These are phyloP conservation scores for Dasysyrphus tricinctus DNA, from an alignment of 2,888 invertebrate species.

Conservation along the genomic window DNA sequence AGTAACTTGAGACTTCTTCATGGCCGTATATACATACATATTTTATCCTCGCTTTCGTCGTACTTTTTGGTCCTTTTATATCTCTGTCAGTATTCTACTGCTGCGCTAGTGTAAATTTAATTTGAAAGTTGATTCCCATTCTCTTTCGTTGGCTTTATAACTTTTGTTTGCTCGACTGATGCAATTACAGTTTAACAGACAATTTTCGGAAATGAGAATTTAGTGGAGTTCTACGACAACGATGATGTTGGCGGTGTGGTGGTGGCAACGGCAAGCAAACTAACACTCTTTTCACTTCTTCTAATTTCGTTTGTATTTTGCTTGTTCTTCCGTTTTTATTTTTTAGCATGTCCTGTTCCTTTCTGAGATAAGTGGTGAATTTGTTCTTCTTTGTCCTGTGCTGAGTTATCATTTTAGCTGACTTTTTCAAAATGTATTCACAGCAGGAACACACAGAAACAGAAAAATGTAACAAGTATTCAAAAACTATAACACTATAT, in stretches of 20 bases:
- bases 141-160: constrained; percentile 75
- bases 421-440: constrained; percentile 31
- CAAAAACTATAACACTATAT: not conserved
- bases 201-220: constrained; percentile 75
- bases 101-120: constrained; percentile 73
- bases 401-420: constrained; percentile 19
- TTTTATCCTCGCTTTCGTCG: constrained; percentile 42
- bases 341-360: constrained; percentile 45
- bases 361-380: constrained; percentile 25
- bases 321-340: constrained; percentile 28
- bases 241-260: not conserved
- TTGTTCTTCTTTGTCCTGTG: not conserved
- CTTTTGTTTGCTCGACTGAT: constrained; percentile 74
- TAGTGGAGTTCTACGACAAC: constrained; percentile 55
- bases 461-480: constrained; percentile 37
- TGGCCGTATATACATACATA: constrained; percentile 32
- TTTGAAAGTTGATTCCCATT: constrained; percentile 75
- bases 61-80: constrained; percentile 25
- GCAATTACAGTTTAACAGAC: constrained; percentile 76
- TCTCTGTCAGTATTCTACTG: constrained; percentile 44
- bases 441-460: not conserved
- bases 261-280: constrained; percentile 30
- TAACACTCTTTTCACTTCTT: constrained; percentile 69
- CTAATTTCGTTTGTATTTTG: constrained; percentile 52
- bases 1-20: constrained; percentile 31